A percentile compares a stretch with the other conserved stretches of the same genome.
Conservation (phyloP, 1,140 invertebrate species). For the Sweltsa coloradensis region DNA sequence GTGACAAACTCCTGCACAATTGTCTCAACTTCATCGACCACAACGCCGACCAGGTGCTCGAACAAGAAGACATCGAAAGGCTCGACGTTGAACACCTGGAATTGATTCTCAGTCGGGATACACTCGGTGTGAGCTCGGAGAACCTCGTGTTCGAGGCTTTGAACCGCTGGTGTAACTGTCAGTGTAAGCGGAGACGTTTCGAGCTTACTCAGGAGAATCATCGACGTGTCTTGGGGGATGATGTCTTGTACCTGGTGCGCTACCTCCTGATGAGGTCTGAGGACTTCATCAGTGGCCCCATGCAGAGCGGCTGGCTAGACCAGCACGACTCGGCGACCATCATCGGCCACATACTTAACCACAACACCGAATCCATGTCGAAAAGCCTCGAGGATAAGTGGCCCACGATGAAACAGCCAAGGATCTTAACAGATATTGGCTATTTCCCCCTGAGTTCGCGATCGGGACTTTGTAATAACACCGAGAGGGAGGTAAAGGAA, state of each 20-base stretch:
- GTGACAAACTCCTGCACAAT: conserved; percentile 41
- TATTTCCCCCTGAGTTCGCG: conserved; percentile 16
- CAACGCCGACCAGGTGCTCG: conserved; percentile 42
- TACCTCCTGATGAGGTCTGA: conserved; percentile 48
- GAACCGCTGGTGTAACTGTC: conserved; percentile 49
- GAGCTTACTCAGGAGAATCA: conserved; percentile 46
- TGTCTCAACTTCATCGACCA: conserved; percentile 48
- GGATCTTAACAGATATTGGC: conserved; percentile 23
- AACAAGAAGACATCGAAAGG: conserved; percentile 51
- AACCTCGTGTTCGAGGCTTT: conserved; percentile 42
- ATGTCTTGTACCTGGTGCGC: conserved; percentile 47
- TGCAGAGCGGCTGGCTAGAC: conserved; percentile 27
- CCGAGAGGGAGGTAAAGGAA: conserved; percentile 17
- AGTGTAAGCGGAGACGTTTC: conserved; percentile 46
- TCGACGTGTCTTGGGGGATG: conserved; percentile 43
- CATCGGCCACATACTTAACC: conserved; percentile 15
- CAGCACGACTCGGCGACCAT: conserved; percentile 26
- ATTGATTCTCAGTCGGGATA: conserved; percentile 45
- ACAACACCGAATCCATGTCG: background rate
- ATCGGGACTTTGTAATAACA: background rate
- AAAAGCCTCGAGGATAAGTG: conserved; percentile 28
- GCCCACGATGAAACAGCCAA: conserved; percentile 27
- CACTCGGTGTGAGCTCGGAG: conserved; percentile 39
- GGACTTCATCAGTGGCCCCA: conserved; percentile 40
- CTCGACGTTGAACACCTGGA: conserved; percentile 42